Percentiles rank a stretch among this genome's conserved stretches.
Conservation (phyloP, 1,140 invertebrate genomes). For the Drosophila mojavensis region DNA sequence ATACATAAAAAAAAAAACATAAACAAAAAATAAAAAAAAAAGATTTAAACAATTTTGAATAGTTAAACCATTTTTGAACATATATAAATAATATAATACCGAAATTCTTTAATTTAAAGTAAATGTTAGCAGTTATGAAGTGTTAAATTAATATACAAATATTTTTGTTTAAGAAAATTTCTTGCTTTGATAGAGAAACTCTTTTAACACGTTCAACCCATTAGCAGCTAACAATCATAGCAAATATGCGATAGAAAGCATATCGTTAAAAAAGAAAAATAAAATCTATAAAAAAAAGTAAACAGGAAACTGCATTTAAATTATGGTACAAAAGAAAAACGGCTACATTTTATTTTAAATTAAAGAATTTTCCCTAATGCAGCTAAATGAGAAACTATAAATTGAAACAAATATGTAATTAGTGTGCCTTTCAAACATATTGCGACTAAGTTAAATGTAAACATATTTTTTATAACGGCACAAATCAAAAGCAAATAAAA, state of each 20-base stretch:
- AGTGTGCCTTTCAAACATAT: slow-evolving; percentile 64
- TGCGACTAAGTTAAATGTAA: slow-evolving; percentile 47
- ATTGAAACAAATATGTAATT: slow-evolving; percentile 48
- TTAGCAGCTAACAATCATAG: slow-evolving; percentile 27
- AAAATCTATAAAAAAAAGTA: slow-evolving; percentile 39
- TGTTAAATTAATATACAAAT: slow-evolving; percentile 26
- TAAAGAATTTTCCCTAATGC: slow-evolving; percentile 62
- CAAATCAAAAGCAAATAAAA: slow-evolving; percentile 24
- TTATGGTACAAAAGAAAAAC: slow-evolving; percentile 70
- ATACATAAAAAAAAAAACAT: slow-evolving; percentile 43
- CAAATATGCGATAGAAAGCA: background rate
- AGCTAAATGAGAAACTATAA: slow-evolving; percentile 19
- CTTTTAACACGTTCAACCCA: slow-evolving; percentile 21
- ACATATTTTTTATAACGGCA: slow-evolving; percentile 41
- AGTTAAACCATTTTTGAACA: slow-evolving; percentile 7
- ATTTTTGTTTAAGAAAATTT: slow-evolving; percentile 2
- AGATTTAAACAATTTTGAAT: slow-evolving; percentile 20
- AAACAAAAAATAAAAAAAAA: slow-evolving; percentile 39
- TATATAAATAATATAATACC: slow-evolving; percentile 15
- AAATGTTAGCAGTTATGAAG: slow-evolving; percentile 23
- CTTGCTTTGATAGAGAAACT: slow-evolving; percentile 24
- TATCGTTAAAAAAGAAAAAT: background rate
- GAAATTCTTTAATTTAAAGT: slow-evolving; percentile 78
- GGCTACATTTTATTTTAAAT: slow-evolving; percentile 62
- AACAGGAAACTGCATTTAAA: slow-evolving; percentile 73